Evolutionary conservation across 2,113 vertebrate genomes (phyloP).

Genomic region (Perca schrenkii): DNA sequence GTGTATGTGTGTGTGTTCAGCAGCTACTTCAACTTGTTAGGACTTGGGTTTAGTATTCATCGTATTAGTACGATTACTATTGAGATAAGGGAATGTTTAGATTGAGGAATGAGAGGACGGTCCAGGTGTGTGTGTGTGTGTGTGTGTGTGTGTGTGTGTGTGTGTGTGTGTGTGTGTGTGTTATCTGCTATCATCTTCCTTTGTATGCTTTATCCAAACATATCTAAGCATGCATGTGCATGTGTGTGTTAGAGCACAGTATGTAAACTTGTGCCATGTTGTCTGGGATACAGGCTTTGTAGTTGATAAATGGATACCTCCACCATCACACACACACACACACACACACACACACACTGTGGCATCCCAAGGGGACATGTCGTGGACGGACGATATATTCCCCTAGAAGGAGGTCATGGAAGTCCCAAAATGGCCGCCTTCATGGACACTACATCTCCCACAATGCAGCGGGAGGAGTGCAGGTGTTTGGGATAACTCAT

Average conservation of each 20-base stretch:
- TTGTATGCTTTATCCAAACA: neutral
- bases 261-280: neutral
- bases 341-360: too few relatives aligned
- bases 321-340: too few relatives aligned
- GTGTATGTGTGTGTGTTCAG: neutral
- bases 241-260: neutral
- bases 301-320: constrained; percentile 2
- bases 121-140: neutral
- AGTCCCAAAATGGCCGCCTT: too few relatives aligned
- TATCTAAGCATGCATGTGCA: constrained; percentile 8
- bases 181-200: constrained; percentile 9
- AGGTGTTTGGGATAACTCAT: too few relatives aligned
- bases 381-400: too few relatives aligned
- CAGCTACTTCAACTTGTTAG: neutral
- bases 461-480: too few relatives aligned
- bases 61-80: neutral
- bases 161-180: constrained; percentile 9
- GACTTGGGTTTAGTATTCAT: neutral
- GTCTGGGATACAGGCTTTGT: neutral
- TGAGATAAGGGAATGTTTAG: neutral
- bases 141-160: constrained; percentile 11
- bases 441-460: too few relatives aligned
- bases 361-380: too few relatives aligned
- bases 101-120: neutral
- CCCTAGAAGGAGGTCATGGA: too few relatives aligned